Base-by-base conservation (phyloP, 2,113 vertebrate species). In the Meriones unguiculatus region DNA sequence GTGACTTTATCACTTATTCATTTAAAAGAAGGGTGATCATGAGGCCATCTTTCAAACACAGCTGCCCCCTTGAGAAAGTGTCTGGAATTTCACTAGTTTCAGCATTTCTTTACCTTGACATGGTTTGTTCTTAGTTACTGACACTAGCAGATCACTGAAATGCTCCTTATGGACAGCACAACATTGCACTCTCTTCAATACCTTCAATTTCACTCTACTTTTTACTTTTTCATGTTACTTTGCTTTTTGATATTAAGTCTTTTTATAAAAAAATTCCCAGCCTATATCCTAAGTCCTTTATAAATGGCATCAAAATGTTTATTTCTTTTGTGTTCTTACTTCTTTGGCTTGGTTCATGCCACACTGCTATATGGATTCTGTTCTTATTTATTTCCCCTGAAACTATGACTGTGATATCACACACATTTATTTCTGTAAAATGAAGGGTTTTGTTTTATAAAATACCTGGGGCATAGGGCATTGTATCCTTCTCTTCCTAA, bases 351-450 rank as follows among this genome's bases (percentile, higher is more conserved):
- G 32, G 59, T 4, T 69, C 35, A 76, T 32, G 1, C 8, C 24
- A 64, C 10, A n/a, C 14, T 9, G 12, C 14, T 64, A 69, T n/a
- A 7, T 69, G 3, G 22, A 4, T n/a, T 96, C 12, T 50, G 5
- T 70, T 88, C 20, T 91, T 89, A 52, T 13, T 73, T 28, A 65
- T 84, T 76, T 77, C 2, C 18, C n/a, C 3, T 46, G n/a, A 59
- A 87, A 72, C 24, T 57, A 38, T 10, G 59, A 70, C 24, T 32
- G 1, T 72, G 9, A 13, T 84, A 77, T 87, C 5, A 65, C 30
- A 90, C 59, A 82, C 30, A 8, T 75, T 65, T 89, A 76, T 38
- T 96, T 78, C 54, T 89, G 1, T 62, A 30, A 89, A 84, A 91
- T 78, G 7, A 89, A 20, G 9, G 57, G 52, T 73, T 64, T 32